These are phyloP conservation scores for Sander lucioperca DNA, from an alignment of 2,113 vertebrate genomes.

Conservation along the genomic window DNA sequence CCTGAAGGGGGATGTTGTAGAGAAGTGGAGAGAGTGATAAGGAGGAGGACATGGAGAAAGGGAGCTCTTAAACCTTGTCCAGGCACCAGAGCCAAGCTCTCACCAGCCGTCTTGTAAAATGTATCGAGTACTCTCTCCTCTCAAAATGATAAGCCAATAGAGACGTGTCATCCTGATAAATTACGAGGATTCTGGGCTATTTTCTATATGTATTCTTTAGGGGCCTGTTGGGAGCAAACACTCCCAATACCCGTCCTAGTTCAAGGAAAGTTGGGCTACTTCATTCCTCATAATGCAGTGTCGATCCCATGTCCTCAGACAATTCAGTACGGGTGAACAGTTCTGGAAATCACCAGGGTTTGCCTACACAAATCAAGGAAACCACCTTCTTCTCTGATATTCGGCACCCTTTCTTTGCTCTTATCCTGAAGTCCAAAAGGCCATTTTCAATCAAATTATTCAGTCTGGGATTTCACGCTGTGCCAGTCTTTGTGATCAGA, in stretches of 20 bases:
- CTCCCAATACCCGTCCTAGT: slow-evolving; percentile 50
- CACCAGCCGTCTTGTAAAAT: slow-evolving; percentile 46
- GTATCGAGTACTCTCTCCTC: slow-evolving; percentile 32
- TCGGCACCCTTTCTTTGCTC: slow-evolving; percentile 11
- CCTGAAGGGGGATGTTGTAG: slow-evolving; percentile 36
- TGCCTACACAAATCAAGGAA: slow-evolving; percentile 39
- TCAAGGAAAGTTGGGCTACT: slow-evolving; percentile 70
- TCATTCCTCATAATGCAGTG: slow-evolving; percentile 61
- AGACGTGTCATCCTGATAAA: slow-evolving; percentile 66
- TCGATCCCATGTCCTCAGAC: slow-evolving; percentile 31
- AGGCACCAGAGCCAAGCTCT: slow-evolving; percentile 29
- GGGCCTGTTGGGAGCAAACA: slow-evolving; percentile 63
- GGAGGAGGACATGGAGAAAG: slow-evolving; percentile 22
- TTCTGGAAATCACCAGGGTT: slow-evolving; percentile 37
- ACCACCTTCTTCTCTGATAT: slow-evolving; percentile 13
- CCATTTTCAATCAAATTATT: slow-evolving; percentile 50
- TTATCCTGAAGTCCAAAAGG: slow-evolving; percentile 42
- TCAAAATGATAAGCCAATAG: slow-evolving; percentile 57
- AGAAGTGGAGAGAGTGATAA: slow-evolving; percentile 41
- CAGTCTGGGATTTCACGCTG: slow-evolving; percentile 57
- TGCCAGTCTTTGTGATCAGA: slow-evolving; percentile 55
- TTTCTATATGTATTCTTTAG: slow-evolving; percentile 28
- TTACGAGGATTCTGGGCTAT: slow-evolving; percentile 59
- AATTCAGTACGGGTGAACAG: slow-evolving; percentile 4
- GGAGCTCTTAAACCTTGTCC: slow-evolving; percentile 42